Base-by-base conservation (phyloP, 2,113 vertebrate genomes). In the Nycticryphes semicollaris region DNA sequence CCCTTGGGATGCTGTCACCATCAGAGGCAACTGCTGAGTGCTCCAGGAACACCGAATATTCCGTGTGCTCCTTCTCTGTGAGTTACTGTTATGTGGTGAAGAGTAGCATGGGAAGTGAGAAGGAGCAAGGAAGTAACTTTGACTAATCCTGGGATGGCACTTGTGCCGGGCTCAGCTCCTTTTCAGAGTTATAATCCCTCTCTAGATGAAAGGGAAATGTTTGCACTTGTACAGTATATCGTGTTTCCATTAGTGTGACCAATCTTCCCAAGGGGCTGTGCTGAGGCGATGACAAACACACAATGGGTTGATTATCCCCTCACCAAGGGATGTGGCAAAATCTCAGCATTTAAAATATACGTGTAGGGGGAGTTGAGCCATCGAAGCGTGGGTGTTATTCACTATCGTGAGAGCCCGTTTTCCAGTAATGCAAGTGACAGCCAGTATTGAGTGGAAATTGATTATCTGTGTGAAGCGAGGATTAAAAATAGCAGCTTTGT, bases 401-500 rank as follows among this genome's bases (percentile, higher is more conserved):
- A 6, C 84, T 8, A 53, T 41, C 1, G 0, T 27, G 75, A 90
- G 87, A 85, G 68, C 63, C 90, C 53, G 70, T 19, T 83, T 66
- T 39, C 87, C 94, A 93, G 73, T 13, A 64, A 41, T 0, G 51
- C 88, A 5, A 85, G 90, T 97, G 92, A 89, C 92, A 96, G 87
- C 76, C 96, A 64, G 79, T 28, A 82, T 75, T 84, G 94, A 93
- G 94, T 76, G 84, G 76, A 83, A 97, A 90, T 87, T 62, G 84
- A 93, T 95, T 92, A 88, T 81, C 90, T 59, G 54, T 39, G 85
- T 68, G 94, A 95, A 84, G 74, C 17, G 22, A 41, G 89, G 70
- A 95, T 95, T 89, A 94, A 91, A 96, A 96, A 93, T 68, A 86
- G 89, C 70, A 87, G 81, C 83, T 96, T 73, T 95, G 69, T 93